Base-by-base conservation (phyloP, 1,140 invertebrate species). In the Drosophila ogumai region DNA sequence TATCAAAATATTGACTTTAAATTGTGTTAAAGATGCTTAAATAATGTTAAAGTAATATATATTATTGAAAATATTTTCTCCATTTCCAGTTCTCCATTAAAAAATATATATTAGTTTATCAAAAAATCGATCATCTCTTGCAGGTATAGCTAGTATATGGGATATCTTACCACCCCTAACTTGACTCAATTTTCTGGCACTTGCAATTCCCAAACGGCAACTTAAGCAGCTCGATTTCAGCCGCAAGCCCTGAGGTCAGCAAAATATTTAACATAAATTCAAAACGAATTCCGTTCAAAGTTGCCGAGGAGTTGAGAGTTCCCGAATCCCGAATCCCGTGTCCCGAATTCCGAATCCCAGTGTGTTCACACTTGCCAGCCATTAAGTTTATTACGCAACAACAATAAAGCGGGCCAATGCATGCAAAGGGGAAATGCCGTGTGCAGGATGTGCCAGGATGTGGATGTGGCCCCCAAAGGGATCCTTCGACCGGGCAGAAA, bases 331-430 rank as follows among this genome's bases (percentile, higher is more conserved):
- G 15, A 54, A 15, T 54, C n/a, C 59, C 36, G 52, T 25, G 47
- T 38, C 50, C 54, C 22, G 15, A 15, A 56, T 56, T 13, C 57
- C 61, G 17, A 44, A 56, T 60, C 55, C 50, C 34, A 73, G 75
- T 67, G 68, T 81, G 81, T 90, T 90, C 86, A 90, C 85, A 90
- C 85, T 90, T 81, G 85, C 78, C 81, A 63, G 74, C 81, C 85
- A 90, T 90, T 90, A 90, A 90, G 85, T 90, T 90, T 90, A 90
- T 90, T 82, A 90, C 85, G 85, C 86, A 90, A 85, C 85, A 84
- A 85, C 81, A 90, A 81, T 90, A 81, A 90, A 90, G 78, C 85
- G 73, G 80, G 78, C 60, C 78, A 81, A 72, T 74, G 82, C 76
- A 84, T 43, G 64, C 40, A 36, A 57, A 78, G 71, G 75, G 75